Base-by-base conservation (phyloP, 2,888 invertebrate species). In the Andrena haemorrhoa region DNA sequence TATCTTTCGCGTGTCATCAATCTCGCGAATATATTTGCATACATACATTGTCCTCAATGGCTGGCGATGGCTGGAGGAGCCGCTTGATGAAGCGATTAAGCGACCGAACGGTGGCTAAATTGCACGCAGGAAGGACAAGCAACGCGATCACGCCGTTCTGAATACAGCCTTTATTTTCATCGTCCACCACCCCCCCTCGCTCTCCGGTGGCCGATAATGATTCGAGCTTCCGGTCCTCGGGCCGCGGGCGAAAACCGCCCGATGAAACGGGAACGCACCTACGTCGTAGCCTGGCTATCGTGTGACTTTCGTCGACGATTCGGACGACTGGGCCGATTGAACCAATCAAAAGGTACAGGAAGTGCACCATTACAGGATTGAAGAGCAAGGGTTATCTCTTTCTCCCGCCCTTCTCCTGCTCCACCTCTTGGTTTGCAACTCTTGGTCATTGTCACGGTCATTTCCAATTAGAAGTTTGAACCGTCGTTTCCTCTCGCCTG, bases 401-500 rank as follows among this genome's bases (percentile, higher is more conserved):
- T 66, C 65, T 70, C 33, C 49, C 60, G 16, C 66, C 53, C 6
- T 8, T 23, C 20, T 60, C 33, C 23, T 26, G 41, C 41, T 41
- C 16, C 16, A 16, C 49, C 29, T 31, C 10, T 26, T 26, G 31
- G 20, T 26, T 78, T 56, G 72, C 77, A 73, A 72, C 65, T 79
- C 79, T 75, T 75, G 71, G 78, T 90, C 90, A 89, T 85, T 90
- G 88, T 78, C 88, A 87, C 81, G 83, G 86, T 88, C 85, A 84
- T 82, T 84, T 84, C 75, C 89, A 89, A 89, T 89, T 81, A 85
- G 66, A 88, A 81, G 71, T 84, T 86, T 82, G 61, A 85, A 89
- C 82, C 82, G 83, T 70, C 79, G 82, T 71, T 88, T 90, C 90
- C 88, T 88, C 82, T 64, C 63, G 75, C 41, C 51, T 12, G 41